Evolutionary conservation across 2,888 invertebrate genomes (phyloP).

Genomic region (Euclidia mi): DNA sequence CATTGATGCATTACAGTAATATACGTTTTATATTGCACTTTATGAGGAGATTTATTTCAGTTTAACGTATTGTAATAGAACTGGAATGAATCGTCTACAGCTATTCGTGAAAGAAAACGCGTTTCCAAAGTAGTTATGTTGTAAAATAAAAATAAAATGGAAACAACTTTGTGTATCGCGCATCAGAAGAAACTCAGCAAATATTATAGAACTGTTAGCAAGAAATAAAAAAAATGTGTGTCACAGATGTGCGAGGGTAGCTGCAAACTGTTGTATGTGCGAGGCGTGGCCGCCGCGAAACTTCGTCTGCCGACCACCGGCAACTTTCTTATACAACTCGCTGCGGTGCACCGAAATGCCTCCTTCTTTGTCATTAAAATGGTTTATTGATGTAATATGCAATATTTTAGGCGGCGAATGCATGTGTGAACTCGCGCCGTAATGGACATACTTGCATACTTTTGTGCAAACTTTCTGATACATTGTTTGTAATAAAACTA

Average conservation of each 20-base stretch:
- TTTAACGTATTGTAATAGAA: conserved; percentile 1
- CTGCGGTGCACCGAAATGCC: conserved; percentile 59
- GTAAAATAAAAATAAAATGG: conserved; percentile 5
- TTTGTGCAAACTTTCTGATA: conserved; percentile 45
- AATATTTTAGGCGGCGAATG: conserved; percentile 59
- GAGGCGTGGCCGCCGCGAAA: conserved; percentile 72
- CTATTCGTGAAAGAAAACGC: conserved; percentile 22
- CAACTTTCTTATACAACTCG: conserved; percentile 68
- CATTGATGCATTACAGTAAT: conserved; percentile 8
- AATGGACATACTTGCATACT: conserved; percentile 53
- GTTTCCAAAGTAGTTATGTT: background rate
- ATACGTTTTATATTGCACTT: conserved; percentile 7
- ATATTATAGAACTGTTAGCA: conserved; percentile 41
- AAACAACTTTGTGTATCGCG: conserved; percentile 10
- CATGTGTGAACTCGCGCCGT: conserved; percentile 45
- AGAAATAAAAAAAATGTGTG: conserved; percentile 44
- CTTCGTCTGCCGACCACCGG: conserved; percentile 66
- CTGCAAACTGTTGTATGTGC: conserved; percentile 65
- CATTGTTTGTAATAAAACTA: conserved; percentile 40
- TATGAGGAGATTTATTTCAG: conserved; percentile 1
- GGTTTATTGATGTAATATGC: conserved; percentile 72
- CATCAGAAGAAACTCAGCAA: conserved; percentile 38
- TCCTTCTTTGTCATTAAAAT: conserved; percentile 70
- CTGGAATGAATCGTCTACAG: background rate
- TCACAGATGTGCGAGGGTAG: conserved; percentile 64